A percentile compares a stretch with the other conserved stretches of the same genome.
These are phyloP conservation scores for Larimichthys crocea DNA, from an alignment of 2,113 vertebrate genomes.

Conservation along the genomic window DNA sequence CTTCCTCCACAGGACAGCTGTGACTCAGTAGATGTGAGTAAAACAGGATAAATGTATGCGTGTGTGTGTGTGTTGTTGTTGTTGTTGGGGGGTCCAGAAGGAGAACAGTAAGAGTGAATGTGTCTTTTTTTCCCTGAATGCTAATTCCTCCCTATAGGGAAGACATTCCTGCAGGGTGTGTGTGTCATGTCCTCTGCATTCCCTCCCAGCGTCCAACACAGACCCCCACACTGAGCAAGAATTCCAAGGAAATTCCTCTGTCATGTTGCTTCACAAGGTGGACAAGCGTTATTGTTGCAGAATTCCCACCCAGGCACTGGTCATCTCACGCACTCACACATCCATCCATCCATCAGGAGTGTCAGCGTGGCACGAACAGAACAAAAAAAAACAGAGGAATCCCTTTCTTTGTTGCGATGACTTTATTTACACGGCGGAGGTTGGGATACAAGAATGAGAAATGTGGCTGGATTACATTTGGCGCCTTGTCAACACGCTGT, in stretches of 20 bases:
- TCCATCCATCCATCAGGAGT: constrained; percentile 69
- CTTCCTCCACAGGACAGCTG: constrained; percentile 18
- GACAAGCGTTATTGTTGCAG: constrained; percentile 73
- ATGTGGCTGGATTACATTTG: constrained; percentile 41
- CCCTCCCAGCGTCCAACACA: constrained; percentile 29
- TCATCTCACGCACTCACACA: constrained; percentile 35
- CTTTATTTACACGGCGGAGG: constrained; percentile 75
- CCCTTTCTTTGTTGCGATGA: constrained; percentile 58
- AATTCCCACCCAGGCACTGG: constrained; percentile 73
- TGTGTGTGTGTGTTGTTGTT: constrained; percentile 17
- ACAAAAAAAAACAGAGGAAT: constrained; percentile 68
- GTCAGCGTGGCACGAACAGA: constrained; percentile 62
- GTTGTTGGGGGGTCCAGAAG: constrained; percentile 68
- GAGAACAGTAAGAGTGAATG: constrained; percentile 50
- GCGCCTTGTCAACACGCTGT: constrained; percentile 38
- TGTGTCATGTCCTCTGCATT: constrained; percentile 51
- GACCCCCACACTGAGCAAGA: constrained; percentile 46
- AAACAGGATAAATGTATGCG: constrained; percentile 10
- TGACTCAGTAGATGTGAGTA: constrained; percentile 23
- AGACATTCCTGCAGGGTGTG: constrained; percentile 60
- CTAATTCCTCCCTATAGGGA: constrained; percentile 70
- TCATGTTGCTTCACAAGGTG: constrained; percentile 71
- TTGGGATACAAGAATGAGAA: constrained; percentile 52
- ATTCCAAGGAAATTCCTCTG: constrained; percentile 77
- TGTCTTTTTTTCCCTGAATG: constrained; percentile 49